Conservation (phyloP, 2,113 vertebrate species). For the Ochotona princeps region DNA sequence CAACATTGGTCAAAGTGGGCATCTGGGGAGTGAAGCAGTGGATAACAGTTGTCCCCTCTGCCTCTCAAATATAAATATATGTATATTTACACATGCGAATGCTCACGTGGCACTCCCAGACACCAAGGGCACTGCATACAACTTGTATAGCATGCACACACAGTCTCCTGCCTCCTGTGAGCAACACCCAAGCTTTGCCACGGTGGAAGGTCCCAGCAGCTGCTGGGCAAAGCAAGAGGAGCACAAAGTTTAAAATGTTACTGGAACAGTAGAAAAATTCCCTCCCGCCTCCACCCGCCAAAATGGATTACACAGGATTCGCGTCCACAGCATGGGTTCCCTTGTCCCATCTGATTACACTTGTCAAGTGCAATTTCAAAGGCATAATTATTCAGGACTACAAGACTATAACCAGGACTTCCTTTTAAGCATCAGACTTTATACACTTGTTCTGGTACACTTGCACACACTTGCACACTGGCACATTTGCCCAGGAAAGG, state of each 20-base stretch:
- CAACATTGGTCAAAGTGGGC: too few species aligned
- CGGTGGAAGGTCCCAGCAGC: background rate
- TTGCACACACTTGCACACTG: too few species aligned
- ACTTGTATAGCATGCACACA: background rate
- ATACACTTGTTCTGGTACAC: background rate
- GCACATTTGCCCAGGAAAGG: background rate
- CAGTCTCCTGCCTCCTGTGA: background rate
- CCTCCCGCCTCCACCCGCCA: background rate
- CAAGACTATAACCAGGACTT: background rate
- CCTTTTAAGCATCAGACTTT: background rate
- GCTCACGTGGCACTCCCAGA: background rate
- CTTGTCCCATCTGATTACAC: background rate
- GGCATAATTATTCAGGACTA: background rate
- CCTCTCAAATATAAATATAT: too few species aligned
- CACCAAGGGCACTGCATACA: background rate
- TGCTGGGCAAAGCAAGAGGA: background rate
- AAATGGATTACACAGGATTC: background rate
- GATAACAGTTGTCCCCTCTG: too few species aligned
- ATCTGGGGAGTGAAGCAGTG: too few species aligned
- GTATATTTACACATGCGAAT: background rate
- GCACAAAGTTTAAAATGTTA: background rate
- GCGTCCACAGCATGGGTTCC: background rate
- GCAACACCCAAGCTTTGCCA: background rate
- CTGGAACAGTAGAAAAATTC: background rate
- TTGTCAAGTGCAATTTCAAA: slow-evolving; percentile 43